phyloP scores from a whole-genome alignment of 2,797 vertebrate genomes.

The Geotrypetes seraphini region DNA sequence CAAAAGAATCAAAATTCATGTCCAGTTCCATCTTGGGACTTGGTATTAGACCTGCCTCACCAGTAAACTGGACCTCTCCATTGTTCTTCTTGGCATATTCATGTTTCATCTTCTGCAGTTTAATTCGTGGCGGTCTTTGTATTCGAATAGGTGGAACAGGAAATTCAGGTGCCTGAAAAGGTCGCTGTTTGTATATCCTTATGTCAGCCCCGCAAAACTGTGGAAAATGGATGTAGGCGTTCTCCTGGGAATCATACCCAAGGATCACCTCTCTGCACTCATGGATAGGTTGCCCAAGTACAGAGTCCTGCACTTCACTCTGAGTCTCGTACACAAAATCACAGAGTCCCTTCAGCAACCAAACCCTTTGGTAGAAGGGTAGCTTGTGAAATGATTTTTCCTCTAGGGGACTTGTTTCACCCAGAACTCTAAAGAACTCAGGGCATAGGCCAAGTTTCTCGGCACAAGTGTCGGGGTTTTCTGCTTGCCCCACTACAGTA shows the following conservation, averaged over 20 bases:
- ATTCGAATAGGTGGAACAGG: conserved; percentile 66
- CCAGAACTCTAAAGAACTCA: conserved; percentile 81
- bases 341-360: conserved; percentile 92
- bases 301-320: conserved; percentile 85
- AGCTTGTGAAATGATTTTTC: conserved; percentile 83
- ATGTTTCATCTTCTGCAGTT: conserved; percentile 44
- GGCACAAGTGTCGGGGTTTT: conserved; percentile 66
- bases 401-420: conserved; percentile 80
- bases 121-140: conserved; percentile 47
- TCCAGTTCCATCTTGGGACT: conserved; percentile 23
- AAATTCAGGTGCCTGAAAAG: conserved; percentile 69
- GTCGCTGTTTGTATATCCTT: conserved; percentile 89
- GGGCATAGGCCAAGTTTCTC: conserved; percentile 84
- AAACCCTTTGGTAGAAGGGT: conserved; percentile 83
- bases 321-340: conserved; percentile 94
- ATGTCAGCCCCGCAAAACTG: conserved; percentile 96
- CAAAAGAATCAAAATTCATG: conserved; percentile 8
- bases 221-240: conserved; percentile 93
- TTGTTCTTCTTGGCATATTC: conserved; percentile 43
- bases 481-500: conserved; percentile 62
- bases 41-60: conserved; percentile 15
- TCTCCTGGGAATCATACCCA: conserved; percentile 89
- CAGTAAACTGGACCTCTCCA: conserved; percentile 30
- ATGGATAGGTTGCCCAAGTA: conserved; percentile 90
- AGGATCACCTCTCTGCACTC: conserved; percentile 96